Evolutionary conservation across 2,113 vertebrate species (phyloP).

Genomic region (Riparia riparia): DNA sequence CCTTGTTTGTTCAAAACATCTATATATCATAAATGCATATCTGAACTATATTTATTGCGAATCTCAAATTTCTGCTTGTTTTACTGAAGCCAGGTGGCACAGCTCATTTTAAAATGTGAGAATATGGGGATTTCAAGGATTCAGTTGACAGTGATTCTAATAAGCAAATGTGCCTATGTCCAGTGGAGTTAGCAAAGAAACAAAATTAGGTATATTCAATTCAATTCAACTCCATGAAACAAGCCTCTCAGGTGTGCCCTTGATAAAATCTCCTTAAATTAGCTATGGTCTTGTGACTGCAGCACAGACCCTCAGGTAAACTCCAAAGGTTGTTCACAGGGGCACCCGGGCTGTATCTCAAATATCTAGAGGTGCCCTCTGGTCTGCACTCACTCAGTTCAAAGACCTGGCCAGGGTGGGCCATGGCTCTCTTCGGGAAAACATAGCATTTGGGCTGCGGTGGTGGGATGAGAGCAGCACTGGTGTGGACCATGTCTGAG

Average conservation of each 20-base stretch:
- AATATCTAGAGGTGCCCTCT: background rate
- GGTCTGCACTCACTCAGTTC: background rate
- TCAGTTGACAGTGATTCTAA: background rate
- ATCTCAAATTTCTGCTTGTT: background rate
- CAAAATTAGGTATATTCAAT: background rate
- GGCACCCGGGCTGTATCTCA: rapidly evolving
- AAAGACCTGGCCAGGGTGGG: background rate
- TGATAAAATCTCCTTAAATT: background rate
- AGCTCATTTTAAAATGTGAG: background rate
- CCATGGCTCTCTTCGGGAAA: background rate
- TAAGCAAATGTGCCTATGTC: background rate
- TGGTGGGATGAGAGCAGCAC: background rate
- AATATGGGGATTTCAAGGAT: background rate
- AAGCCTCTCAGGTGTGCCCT: background rate
- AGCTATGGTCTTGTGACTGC: background rate
- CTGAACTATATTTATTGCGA: background rate
- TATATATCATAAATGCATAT: background rate
- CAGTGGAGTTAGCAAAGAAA: background rate
- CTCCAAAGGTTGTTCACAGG: rapidly evolving
- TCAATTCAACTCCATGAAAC: background rate
- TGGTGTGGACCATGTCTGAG: background rate
- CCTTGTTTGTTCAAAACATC: background rate
- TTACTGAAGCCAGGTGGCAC: background rate
- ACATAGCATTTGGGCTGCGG: rapidly evolving
- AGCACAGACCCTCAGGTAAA: background rate